A percentile compares a stretch with the other conserved stretches of the same genome.
phyloP scores from a whole-genome alignment of 2,113 vertebrate genomes.

The Maccullochella peelii region DNA sequence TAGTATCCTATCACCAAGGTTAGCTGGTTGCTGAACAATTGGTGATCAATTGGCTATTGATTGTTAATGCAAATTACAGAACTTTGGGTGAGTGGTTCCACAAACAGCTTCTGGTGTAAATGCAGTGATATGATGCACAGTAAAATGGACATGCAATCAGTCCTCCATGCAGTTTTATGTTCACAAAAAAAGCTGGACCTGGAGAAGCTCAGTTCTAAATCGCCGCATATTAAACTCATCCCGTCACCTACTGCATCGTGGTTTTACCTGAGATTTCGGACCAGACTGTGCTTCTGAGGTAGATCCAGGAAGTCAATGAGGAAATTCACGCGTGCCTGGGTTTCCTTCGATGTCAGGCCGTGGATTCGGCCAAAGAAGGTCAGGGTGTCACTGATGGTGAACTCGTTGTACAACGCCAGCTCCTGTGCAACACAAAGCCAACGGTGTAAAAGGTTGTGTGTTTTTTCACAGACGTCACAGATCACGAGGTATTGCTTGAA shows the following conservation, averaged over 20 bases:
- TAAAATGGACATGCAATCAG: background rate
- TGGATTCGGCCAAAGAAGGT: constrained; percentile 85
- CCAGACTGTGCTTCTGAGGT: constrained; percentile 82
- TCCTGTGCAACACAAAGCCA: constrained; percentile 71
- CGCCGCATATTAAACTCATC: background rate
- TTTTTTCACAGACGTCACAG: no score
- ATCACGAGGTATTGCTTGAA: background rate
- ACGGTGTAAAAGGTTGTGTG: background rate
- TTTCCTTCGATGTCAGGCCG: constrained; percentile 82
- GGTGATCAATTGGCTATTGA: background rate
- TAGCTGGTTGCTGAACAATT: background rate
- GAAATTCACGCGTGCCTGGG: constrained; percentile 79
- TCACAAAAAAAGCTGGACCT: background rate
- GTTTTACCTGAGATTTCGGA: constrained; percentile 84
- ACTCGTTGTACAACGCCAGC: constrained; percentile 85
- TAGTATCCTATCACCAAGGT: background rate
- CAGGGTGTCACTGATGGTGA: constrained; percentile 85
- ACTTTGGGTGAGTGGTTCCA: background rate
- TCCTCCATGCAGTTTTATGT: no score
- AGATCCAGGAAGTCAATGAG: constrained; percentile 86
- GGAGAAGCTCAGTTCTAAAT: background rate
- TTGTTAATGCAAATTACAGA: background rate
- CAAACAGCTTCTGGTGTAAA: background rate
- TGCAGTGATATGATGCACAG: background rate
- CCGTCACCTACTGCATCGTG: background rate